Conservation (phyloP, 2,888 invertebrate genomes). For the Keiferia lycopersicella region DNA sequence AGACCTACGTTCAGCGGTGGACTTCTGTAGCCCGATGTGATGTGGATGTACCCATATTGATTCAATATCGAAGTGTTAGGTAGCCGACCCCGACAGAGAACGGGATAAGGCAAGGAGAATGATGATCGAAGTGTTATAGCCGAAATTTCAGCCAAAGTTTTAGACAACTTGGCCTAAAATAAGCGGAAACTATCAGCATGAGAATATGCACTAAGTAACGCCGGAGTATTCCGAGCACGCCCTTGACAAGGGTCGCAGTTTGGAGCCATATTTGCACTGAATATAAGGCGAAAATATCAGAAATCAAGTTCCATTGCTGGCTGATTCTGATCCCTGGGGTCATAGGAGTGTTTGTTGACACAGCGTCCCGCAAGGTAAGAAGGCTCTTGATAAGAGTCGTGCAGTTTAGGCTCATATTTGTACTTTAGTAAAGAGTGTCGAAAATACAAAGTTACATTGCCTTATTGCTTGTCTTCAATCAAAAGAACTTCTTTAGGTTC, state of each 20-base stretch:
- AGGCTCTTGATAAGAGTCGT: too few species aligned
- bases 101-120: too few species aligned
- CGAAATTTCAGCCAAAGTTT: not conserved
- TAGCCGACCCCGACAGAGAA: too few species aligned
- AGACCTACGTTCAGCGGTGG: too few species aligned
- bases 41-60: not conserved
- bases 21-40: too few species aligned
- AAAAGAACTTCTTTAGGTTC: too few species aligned
- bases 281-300: not conserved
- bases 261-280: not conserved
- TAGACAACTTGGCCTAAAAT: not conserved
- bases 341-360: not conserved
- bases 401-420: too few species aligned
- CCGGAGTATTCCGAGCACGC: not conserved
- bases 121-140: not conserved
- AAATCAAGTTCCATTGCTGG: not conserved
- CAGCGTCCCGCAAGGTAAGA: not conserved
- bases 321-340: not conserved
- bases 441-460: too few species aligned
- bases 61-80: not conserved
- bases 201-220: conserved; percentile 15
- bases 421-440: too few species aligned
- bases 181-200: conserved; percentile 25
- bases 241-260: conserved; percentile 3
- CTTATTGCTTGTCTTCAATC: too few species aligned